Base-by-base conservation (phyloP, 2,113 vertebrate species). In the Aviceda subcristata region DNA sequence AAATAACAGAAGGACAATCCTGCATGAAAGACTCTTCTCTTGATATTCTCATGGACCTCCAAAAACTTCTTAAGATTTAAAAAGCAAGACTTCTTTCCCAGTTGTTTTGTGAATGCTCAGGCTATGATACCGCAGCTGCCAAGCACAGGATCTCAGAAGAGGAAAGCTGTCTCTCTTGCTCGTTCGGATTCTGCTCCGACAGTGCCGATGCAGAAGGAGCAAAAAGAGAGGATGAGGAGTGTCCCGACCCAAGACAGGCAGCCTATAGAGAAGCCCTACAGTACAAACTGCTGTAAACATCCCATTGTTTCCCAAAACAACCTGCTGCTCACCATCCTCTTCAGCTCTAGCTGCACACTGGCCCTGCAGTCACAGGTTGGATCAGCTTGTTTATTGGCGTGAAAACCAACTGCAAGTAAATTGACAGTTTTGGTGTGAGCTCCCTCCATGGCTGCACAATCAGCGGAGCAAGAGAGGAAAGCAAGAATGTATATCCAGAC, bases 401-500 rank as follows among this genome's bases (percentile, higher is more conserved):
- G 15, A 38, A 67, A 79, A 76, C 24, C 74, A 67, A 24, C 0
- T 12, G 29, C 32, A 68, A 41, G 38, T 32, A 59, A 50, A 76
- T 7, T 6, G 12, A 29, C 1, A 27, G 26, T 20, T 91, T 18
- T 24, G 24, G 29, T 50, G 24, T 7, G 14, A 86, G 53, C 21
- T 86, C 32, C 17, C 12, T 27, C 41, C 32, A 11, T 1, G 18
- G n/a, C 27, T 75, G 51, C 24, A 62, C 34, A 39, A 36, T 6
- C 66, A 75, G 30, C 41, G 30, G n/a, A 63, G 29, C 19, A 43
- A 36, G 66, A 82, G 30, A n/a, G 7, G 17, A 45, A 45, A 29
- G 10, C 6, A 41, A 53, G 19, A 29, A 38, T 0, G 2, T 5
- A 20, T 2, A 56, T 13, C 16, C 63, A 56, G 41, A 41, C 1